These are phyloP conservation scores for Empis stercorea DNA, from an alignment of 2,888 invertebrate species.

Conservation along the genomic window DNA sequence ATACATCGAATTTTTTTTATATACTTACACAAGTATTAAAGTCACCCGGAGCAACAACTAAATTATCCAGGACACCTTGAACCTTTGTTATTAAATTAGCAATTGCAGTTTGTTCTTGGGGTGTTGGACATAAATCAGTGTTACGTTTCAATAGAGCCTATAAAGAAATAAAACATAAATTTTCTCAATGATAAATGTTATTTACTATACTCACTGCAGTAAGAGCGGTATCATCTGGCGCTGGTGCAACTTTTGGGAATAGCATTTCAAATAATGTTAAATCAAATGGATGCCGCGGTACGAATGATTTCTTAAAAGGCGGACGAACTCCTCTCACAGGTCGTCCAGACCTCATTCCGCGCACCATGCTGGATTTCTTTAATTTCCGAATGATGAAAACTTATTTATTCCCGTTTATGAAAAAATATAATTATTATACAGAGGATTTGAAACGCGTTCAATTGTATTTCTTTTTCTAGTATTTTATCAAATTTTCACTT, in stretches of 20 bases:
- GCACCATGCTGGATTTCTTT: no score
- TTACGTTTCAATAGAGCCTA: slow-evolving; percentile 87
- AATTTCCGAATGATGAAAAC: no score
- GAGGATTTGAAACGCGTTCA: no score
- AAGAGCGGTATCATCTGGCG: slow-evolving; percentile 70
- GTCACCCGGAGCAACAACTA: slow-evolving; percentile 85
- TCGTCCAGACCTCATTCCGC: background rate
- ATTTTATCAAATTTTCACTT: no score
- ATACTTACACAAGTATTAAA: slow-evolving; percentile 89
- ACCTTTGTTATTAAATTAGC: slow-evolving; percentile 88
- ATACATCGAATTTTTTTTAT: background rate
- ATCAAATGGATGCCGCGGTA: slow-evolving; percentile 75
- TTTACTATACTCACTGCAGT: slow-evolving; percentile 47
- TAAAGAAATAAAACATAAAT: background rate
- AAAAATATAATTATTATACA: no score
- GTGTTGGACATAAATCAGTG: slow-evolving; percentile 79
- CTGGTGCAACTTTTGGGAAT: slow-evolving; percentile 73
- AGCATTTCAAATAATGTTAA: slow-evolving; percentile 51
- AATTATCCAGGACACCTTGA: slow-evolving; percentile 85
- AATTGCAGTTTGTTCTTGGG: slow-evolving; percentile 83
- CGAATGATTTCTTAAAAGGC: slow-evolving; percentile 49
- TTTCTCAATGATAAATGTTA: background rate
- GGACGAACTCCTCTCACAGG: slow-evolving; percentile 52
- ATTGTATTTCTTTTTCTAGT: no score
- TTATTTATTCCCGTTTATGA: no score